Evolutionary conservation across 2,888 invertebrate species (phyloP).

Genomic region (Colletes collaris): DNA sequence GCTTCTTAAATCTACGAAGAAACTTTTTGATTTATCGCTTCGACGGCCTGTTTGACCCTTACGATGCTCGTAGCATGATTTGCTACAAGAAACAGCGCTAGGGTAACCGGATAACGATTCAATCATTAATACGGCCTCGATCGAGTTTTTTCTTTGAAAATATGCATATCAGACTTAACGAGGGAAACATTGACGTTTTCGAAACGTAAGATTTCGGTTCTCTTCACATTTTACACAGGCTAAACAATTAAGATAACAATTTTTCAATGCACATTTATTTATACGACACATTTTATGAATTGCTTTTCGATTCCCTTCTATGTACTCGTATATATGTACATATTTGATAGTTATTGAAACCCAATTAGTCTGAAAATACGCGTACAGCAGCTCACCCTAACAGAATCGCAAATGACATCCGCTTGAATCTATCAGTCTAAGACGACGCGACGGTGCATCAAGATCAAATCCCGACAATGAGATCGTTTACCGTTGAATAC

Average conservation of each 20-base stretch:
- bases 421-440: conserved; percentile 10
- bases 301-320: no score
- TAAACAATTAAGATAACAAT: no score
- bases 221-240: no score
- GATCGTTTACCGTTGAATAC: conserved; percentile 45
- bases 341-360: not conserved
- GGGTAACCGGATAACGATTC: not conserved
- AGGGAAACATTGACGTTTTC: no score
- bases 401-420: conserved; percentile 13
- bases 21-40: conserved; percentile 72
- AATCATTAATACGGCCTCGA: not conserved
- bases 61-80: conserved; percentile 1
- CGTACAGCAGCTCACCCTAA: not conserved
- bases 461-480: conserved; percentile 20
- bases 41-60: conserved; percentile 32
- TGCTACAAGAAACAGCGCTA: not conserved
- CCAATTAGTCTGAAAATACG: not conserved
- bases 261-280: no score
- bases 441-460: not conserved
- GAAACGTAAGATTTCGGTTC: no score
- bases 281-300: no score
- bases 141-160: no score
- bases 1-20: conserved; percentile 61
- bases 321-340: no score
- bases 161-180: no score